Evolutionary conservation across 2,797 vertebrate genomes (phyloP).

Genomic region (Petrocephalus sullivani): DNA sequence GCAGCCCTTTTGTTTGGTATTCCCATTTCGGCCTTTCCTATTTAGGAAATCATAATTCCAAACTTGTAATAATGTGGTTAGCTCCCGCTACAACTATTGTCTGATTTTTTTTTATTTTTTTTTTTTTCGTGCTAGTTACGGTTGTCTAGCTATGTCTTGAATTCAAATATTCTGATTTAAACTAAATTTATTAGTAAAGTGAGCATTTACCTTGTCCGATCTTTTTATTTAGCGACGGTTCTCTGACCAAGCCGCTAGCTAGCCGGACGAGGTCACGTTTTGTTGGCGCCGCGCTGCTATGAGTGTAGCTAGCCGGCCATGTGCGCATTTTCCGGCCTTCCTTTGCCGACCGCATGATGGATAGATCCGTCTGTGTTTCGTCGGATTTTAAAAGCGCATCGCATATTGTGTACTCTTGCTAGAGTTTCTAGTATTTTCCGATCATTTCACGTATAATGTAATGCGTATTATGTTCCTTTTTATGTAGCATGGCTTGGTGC

Average conservation of each 20-base stretch:
- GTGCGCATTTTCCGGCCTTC: constrained; percentile 12
- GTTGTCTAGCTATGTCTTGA: background rate
- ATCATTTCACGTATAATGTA: background rate
- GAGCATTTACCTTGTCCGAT: background rate
- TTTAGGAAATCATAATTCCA: background rate
- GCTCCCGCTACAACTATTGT: background rate
- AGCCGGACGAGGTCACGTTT: background rate
- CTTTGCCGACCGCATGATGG: constrained; percentile 9
- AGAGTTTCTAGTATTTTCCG: background rate
- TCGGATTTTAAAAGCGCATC: background rate
- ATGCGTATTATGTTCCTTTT: background rate
- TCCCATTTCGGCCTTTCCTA: background rate
- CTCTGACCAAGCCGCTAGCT: background rate
- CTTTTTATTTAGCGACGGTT: background rate
- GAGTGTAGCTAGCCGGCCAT: background rate
- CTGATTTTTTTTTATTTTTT: background rate
- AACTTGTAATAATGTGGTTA: background rate
- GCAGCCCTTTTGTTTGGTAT: background rate
- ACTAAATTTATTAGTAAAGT: background rate
- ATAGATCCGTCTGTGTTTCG: background rate
- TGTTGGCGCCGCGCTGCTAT: background rate
- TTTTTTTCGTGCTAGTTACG: background rate
- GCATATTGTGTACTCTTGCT: background rate
- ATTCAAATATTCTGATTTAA: background rate
- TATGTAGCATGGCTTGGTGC: background rate